Evolutionary conservation across 2,888 invertebrate genomes (phyloP).

Genomic region (Mythimna pallens): DNA sequence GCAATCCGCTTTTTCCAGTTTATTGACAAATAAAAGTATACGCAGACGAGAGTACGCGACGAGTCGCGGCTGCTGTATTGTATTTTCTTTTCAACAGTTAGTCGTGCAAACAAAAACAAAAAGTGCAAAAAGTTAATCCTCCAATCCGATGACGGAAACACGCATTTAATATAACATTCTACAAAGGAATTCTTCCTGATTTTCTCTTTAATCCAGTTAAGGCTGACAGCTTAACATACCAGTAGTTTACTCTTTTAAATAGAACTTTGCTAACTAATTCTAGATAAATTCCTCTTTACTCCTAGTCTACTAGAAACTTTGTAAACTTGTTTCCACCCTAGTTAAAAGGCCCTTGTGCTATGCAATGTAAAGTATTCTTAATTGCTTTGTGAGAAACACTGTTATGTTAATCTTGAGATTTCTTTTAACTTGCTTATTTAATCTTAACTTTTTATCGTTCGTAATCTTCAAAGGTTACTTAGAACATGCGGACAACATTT

Average conservation of each 20-base stretch:
- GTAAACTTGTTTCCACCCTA: not conserved
- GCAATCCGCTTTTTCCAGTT: conserved; percentile 13
- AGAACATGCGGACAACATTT: too few species aligned
- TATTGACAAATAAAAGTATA: conserved; percentile 26
- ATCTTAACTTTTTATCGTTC: too few species aligned
- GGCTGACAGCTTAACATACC: not conserved
- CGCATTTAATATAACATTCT: not conserved
- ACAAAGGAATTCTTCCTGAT: not conserved
- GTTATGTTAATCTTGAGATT: not conserved
- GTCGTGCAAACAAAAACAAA: not conserved
- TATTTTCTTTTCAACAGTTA: not conserved
- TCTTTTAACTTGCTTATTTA: conserved; percentile 8
- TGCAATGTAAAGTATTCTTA: not conserved
- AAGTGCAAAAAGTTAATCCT: not conserved
- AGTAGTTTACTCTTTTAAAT: not conserved
- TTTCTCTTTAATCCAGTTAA: too few species aligned
- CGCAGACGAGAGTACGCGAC: not conserved
- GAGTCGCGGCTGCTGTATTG: not conserved
- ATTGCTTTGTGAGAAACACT: not conserved
- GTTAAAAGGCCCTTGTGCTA: not conserved
- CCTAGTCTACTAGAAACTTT: conserved; percentile 7
- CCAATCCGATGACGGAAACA: not conserved
- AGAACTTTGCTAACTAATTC: not conserved
- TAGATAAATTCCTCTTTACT: not conserved
- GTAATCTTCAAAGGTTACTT: too few species aligned